Base-by-base conservation (phyloP, 2,888 invertebrate species). In the Melipona beecheii region DNA sequence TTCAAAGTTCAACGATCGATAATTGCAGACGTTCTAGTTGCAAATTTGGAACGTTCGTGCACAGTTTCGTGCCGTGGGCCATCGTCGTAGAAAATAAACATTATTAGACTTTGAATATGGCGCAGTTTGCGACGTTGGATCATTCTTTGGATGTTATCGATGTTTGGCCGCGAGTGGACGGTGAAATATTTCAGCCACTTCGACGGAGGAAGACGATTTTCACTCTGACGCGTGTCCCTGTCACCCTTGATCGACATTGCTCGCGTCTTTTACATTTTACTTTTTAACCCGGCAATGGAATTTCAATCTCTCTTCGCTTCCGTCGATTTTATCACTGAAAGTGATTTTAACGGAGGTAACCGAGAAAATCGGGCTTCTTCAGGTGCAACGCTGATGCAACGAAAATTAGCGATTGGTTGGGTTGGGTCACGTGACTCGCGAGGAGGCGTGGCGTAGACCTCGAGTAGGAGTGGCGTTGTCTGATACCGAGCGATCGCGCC, bases 251-350 rank as follows among this genome's bases (percentile, higher is more conserved):
- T 69, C 68, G 83, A 81, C 75, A 75, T 71, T 68, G 24, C 72
- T 49, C 83, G 19, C 15, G 15, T 24, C 27, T 36, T 36, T 36
- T 36, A 36, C 36, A 9, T 36, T 68, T 86, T 90, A 85, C 87
- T 89, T 86, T 89, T 90, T 89, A 89, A 89, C 85, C 85, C 71
- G 81, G 75, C 27, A 27, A 27, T 27, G 86, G 88, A 90, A 91
- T 90, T 90, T 90, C 90, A 88, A 91, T 91, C 89, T 91, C 89
- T 91, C 90, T 90, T 81, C 74, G 75, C 87, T 2, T 36, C 36
- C 89, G 91, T 91, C 91, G 90, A 88, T 87, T 87, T 78, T 81
- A 27, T 27, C 27, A 27, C 27, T 27, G 27, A 27, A 27, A 27
- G 27, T 27, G 27, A 27, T 27, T 27, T 27, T 27, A 27, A 1